Evolutionary conservation across 2,113 vertebrate genomes (phyloP), one percentile per base, ranked within the genome.

Genomic region (Malurus elegans): DNA sequence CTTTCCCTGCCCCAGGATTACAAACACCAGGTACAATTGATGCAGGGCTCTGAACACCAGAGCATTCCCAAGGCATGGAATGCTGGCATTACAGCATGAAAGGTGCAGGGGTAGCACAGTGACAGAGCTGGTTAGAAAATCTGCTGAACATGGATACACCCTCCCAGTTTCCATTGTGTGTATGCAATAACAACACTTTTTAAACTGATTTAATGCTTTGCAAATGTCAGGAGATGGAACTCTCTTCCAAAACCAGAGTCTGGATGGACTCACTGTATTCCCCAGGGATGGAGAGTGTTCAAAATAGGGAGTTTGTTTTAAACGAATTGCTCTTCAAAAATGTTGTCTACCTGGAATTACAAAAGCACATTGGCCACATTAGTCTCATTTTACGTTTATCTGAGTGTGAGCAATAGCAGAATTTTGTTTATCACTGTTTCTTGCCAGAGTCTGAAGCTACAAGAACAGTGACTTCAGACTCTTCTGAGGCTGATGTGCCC

Each of bases 1-100:
- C 92, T 69, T 64, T 89, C 51, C 83, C 72, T 84, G 70, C 78
- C 53, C 61, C 45, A 58, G 79, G 34, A 78, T 83, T 86, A 18
- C 88, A 93, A 96, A 96, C 75, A 80, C 32, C 40, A 25, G 56
- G 92, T 96, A 91, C 91, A 76, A 86, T 78, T 31, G 92, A 70
- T 83, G 64, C 82, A 88, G 58, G 51, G 82, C 71, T 82, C 92
- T 47, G 62, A 80, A 50, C 60, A 65, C 45, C 79, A 88, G 24
- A 76, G 82, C 71, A 12, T 57, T 75, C 62, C 62, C 54, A 42
- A 4, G 19, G 23, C 18, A 14, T 56, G 56, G 60, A 58, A 64
- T 47, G 8, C 6, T 67, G 70, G 26, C n/a, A 29, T 40, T 45
- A 38, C 86, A 60, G 29, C 3, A 0, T 14, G 4, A 67, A 56